Evolutionary conservation across 2,888 invertebrate species (phyloP).

Genomic region (Malthinus seriepunctatus): DNA sequence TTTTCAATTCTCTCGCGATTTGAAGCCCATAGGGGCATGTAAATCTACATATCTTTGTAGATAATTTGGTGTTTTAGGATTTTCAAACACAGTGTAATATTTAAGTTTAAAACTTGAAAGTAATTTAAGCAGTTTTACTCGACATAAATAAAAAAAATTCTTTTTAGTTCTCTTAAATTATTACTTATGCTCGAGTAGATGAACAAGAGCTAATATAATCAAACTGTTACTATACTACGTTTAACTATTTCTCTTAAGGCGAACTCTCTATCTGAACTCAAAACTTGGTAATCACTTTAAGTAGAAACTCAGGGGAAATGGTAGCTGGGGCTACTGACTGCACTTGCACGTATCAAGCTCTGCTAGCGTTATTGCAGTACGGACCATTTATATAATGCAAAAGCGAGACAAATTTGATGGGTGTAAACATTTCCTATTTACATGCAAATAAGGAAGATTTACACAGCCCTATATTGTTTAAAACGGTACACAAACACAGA

Average conservation of each 20-base stretch:
- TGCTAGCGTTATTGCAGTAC: conserved; percentile 20
- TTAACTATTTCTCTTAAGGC: conserved; percentile 22
- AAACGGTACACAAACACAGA: conserved; percentile 16
- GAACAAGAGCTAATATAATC: conserved; percentile 26
- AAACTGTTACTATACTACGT: conserved; percentile 20
- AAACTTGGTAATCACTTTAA: conserved; percentile 26
- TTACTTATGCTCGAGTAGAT: conserved; percentile 25
- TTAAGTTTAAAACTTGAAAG: background rate
- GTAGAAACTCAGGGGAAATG: conserved; percentile 17
- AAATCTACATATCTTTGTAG: background rate
- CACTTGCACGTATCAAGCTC: conserved; percentile 22
- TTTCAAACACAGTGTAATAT: background rate
- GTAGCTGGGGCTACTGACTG: conserved; percentile 2
- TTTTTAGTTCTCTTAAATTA: conserved; percentile 18
- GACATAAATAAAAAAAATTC: background rate
- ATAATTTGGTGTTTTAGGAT: background rate
- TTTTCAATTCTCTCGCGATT: too few relatives aligned
- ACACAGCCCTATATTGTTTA: conserved; percentile 17
- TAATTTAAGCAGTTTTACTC: background rate
- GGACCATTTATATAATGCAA: conserved; percentile 23
- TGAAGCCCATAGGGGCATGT: too few relatives aligned
- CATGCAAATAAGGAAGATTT: conserved; percentile 25
- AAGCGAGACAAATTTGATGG: conserved; percentile 28
- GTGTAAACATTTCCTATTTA: conserved; percentile 27
- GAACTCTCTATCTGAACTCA: conserved; percentile 20